Conservation (phyloP, 2,888 invertebrate species). For the Endotricha flammealis region DNA sequence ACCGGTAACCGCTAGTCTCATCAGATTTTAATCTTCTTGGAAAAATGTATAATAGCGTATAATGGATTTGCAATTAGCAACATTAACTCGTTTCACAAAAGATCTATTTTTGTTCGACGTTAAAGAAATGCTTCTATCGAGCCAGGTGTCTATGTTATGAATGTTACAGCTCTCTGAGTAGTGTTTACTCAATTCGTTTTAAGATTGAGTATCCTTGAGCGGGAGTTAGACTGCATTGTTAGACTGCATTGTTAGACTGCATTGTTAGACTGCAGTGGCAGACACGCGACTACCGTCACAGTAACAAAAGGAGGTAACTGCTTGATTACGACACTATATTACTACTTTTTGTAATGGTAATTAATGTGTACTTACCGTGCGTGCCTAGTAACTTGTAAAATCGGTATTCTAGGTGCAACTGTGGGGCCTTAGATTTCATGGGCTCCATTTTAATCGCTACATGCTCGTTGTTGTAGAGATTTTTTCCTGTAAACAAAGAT, state of each 20-base stretch:
- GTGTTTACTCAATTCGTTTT: slow-evolving; percentile 1
- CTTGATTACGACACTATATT: slow-evolving; percentile 14
- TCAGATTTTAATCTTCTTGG: background rate
- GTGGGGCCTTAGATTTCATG: slow-evolving; percentile 99
- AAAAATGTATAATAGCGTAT: too few species aligned
- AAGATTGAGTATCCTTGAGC: slow-evolving; percentile 7
- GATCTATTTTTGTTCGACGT: slow-evolving; percentile 6
- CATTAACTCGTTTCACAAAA: background rate
- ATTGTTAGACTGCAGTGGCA: slow-evolving; percentile 2
- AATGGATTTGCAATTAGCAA: too few species aligned
- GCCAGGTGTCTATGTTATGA: slow-evolving; percentile 8
- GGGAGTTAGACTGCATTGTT: slow-evolving; percentile 4
- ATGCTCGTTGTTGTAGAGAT: slow-evolving; percentile 99
- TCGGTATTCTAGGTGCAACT: slow-evolving; percentile 99
- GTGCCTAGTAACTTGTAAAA: slow-evolving; percentile 99
- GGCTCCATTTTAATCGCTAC: slow-evolving; percentile 99
- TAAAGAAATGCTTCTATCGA: background rate
- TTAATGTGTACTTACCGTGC: slow-evolving; percentile 84
- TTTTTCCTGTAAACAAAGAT: slow-evolving; percentile 92
- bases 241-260: slow-evolving; percentile 3
- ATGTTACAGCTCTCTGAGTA: background rate
- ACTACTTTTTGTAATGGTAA: slow-evolving; percentile 21
- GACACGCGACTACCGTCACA: slow-evolving; percentile 6
- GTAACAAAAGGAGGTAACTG: background rate
- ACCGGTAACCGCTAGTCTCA: slow-evolving; percentile 2